phyloP scores from a whole-genome alignment of 2,888 invertebrate genomes.

The Cheiracanthium punctorium region DNA sequence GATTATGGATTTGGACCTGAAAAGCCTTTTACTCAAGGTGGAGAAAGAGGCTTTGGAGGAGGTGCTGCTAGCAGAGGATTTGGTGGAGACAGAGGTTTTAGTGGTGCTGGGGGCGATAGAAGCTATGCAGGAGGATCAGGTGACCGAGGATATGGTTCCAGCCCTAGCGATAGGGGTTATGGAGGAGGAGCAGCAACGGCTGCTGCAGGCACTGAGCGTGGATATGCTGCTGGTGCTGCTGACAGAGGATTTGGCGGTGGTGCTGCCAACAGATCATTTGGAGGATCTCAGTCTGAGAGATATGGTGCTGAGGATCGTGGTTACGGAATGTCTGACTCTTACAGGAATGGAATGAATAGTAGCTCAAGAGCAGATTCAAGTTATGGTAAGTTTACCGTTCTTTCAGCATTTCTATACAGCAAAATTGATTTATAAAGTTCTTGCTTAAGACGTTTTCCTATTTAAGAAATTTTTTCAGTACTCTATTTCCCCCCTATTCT shows the following conservation, averaged over 20 bases:
- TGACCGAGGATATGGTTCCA: conserved; percentile 8
- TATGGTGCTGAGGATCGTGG: conserved; percentile 29
- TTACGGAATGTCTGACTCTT: conserved; percentile 33
- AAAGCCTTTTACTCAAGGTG: neutral
- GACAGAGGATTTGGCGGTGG: conserved; percentile 27
- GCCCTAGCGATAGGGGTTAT: conserved; percentile 29
- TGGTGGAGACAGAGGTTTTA: conserved; percentile 26
- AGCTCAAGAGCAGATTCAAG: conserved; percentile 23
- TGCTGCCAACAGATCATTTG: conserved; percentile 9
- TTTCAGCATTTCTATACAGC: too few relatives aligned
- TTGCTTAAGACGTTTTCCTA: too few relatives aligned
- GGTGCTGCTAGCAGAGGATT: conserved; percentile 11
- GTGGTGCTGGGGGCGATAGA: neutral
- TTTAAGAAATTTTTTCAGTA: too few relatives aligned
- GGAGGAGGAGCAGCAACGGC: conserved; percentile 14
- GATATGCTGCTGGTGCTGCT: neutral
- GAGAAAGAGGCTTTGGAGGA: conserved; percentile 33
- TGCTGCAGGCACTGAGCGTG: neutral
- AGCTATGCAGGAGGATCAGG: neutral
- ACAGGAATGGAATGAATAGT: conserved; percentile 50
- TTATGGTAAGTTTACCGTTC: conserved; percentile 49
- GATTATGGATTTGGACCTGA: conserved; percentile 31
- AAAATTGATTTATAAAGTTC: too few relatives aligned
- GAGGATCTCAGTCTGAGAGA: neutral
- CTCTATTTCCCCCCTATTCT: too few relatives aligned